phyloP scores from a whole-genome alignment of 2,888 invertebrate genomes.

The Scaptomyza tumidula region DNA sequence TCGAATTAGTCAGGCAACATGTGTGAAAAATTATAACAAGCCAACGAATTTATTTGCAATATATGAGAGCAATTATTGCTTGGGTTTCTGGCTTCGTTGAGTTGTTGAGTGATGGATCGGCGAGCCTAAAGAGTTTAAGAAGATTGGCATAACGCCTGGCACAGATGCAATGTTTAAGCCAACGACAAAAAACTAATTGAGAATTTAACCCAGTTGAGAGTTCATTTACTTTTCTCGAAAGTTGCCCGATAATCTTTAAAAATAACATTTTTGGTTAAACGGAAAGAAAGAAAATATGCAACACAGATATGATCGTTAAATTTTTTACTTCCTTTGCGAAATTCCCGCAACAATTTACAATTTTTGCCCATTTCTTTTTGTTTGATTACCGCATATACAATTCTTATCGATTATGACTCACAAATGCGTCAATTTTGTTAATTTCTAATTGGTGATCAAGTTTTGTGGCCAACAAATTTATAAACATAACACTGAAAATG shows the following conservation, averaged over 20 bases:
- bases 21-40: slow-evolving; percentile 52
- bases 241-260: slow-evolving; percentile 1
- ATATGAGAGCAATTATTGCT: not conserved
- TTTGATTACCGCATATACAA: slow-evolving; percentile 12
- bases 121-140: slow-evolving; percentile 17
- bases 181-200: slow-evolving; percentile 14
- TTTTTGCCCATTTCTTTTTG: slow-evolving; percentile 6
- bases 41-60: slow-evolving; percentile 32
- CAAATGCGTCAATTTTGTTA: slow-evolving; percentile 55
- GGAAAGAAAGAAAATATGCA: slow-evolving; percentile 17
- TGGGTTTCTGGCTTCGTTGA: slow-evolving; percentile 3
- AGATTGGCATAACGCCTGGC: slow-evolving; percentile 1
- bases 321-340: slow-evolving; percentile 22
- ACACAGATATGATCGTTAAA: slow-evolving; percentile 20
- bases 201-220: not conserved
- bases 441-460: slow-evolving; percentile 52
- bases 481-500: not conserved
- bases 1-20: slow-evolving; percentile 53
- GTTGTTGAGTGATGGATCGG: slow-evolving; percentile 41
- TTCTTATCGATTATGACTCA: slow-evolving; percentile 64
- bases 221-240: not conserved
- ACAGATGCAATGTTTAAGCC: not conserved
- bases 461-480: slow-evolving; percentile 1
- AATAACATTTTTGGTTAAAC: not conserved
- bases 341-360: not conserved